These are phyloP conservation scores for Pyxicephalus adspersus DNA, from an alignment of 2,113 vertebrate species.

Conservation along the genomic window DNA sequence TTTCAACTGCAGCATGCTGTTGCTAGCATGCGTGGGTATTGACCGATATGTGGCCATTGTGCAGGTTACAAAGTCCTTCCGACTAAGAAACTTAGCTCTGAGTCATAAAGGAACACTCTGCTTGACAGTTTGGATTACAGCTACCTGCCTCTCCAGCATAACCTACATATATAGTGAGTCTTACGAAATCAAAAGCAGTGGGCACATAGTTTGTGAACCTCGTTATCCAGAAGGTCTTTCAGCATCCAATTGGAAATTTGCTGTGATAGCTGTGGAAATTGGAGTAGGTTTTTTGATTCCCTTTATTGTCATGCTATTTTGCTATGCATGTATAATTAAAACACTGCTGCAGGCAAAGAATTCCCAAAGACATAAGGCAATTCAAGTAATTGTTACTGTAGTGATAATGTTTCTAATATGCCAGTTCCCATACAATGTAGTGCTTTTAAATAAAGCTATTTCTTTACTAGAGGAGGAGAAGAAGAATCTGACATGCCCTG, in stretches of 20 bases:
- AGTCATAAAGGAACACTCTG: conserved; percentile 75
- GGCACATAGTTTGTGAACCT: conserved; percentile 72
- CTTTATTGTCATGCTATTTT: conserved; percentile 81
- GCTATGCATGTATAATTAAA: conserved; percentile 78
- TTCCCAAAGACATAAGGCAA: conserved; percentile 85
- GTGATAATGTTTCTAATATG: conserved; percentile 82
- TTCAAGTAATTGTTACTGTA: conserved; percentile 83
- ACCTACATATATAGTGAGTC: conserved; percentile 75
- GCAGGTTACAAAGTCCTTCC: conserved; percentile 82
- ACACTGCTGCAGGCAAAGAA: conserved; percentile 81
- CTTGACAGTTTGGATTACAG: conserved; percentile 73
- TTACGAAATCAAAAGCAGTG: conserved; percentile 10
- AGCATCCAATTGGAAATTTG: conserved; percentile 67
- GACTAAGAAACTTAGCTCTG: conserved; percentile 72
- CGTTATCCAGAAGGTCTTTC: conserved; percentile 48
- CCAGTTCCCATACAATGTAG: conserved; percentile 84
- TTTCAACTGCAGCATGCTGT: conserved; percentile 88
- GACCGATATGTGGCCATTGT: conserved; percentile 92
- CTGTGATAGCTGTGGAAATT: conserved; percentile 76
- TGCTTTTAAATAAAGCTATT: conserved; percentile 70
- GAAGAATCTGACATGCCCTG: conserved; percentile 56
- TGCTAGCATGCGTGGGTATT: conserved; percentile 84
- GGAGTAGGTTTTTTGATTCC: conserved; percentile 85
- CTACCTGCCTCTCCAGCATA: conserved; percentile 76
- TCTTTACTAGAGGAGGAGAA: conserved; percentile 46